phyloP scores from a whole-genome alignment of 2,113 vertebrate species.

The Gambusia affinis region DNA sequence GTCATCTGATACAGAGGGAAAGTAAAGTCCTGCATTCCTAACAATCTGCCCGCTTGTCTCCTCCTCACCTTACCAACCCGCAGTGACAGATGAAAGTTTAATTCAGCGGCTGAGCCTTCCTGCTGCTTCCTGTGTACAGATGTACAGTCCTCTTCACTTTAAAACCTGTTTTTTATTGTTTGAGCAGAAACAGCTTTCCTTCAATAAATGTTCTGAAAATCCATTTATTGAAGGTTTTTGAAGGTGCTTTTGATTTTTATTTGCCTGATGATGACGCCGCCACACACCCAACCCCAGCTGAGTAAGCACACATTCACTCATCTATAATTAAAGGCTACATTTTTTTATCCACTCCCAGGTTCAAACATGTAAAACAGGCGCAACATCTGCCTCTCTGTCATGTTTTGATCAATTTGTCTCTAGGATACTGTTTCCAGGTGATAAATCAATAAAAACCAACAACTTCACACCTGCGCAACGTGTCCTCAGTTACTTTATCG shows the following conservation, averaged over 20 bases:
- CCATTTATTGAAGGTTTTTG: not conserved
- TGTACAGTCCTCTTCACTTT: constrained; percentile 62
- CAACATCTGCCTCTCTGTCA: no score
- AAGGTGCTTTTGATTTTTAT: constrained; percentile 11
- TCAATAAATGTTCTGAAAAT: constrained; percentile 69
- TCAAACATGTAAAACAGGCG: not conserved
- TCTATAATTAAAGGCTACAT: not conserved
- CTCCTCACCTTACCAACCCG: not conserved
- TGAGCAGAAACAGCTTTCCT: constrained; percentile 34
- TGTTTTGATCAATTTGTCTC: not conserved
- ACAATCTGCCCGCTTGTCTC: not conserved
- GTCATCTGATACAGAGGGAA: not conserved
- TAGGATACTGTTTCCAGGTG: constrained; percentile 4
- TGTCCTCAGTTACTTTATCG: not conserved
- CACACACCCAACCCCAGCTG: not conserved
- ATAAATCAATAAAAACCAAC: not conserved
- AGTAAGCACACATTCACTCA: not conserved
- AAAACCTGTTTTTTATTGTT: constrained; percentile 29
- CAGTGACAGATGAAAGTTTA: not conserved
- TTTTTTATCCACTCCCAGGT: no score
- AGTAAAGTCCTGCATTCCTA: not conserved
- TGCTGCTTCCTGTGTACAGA: constrained; percentile 58
- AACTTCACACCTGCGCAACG: not conserved
- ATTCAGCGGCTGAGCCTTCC: not conserved
- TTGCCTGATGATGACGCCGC: accelerated